Percentiles rank a stretch among this genome's conserved stretches.
phyloP scores from a whole-genome alignment of 2,113 vertebrate species.

The Xenopus borealis region DNA sequence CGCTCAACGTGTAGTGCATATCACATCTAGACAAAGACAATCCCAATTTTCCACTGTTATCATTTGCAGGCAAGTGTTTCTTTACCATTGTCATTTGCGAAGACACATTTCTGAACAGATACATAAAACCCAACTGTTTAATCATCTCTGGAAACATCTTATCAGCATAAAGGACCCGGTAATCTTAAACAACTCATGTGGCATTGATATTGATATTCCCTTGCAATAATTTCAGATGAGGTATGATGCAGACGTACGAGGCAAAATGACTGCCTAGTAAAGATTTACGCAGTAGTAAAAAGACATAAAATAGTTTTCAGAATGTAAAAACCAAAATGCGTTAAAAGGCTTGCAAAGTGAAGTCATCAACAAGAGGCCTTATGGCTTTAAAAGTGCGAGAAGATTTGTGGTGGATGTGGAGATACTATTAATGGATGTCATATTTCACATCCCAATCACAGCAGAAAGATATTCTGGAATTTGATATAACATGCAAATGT shows the following conservation, averaged over 20 bases:
- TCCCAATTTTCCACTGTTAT: too few species aligned
- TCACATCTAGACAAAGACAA: too few species aligned
- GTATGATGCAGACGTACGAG: slow-evolving; percentile 12
- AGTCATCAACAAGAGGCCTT: slow-evolving; percentile 15
- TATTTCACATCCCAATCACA: not conserved
- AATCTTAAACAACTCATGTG: slow-evolving; percentile 4
- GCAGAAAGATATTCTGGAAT: not conserved
- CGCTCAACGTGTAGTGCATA: too few species aligned
- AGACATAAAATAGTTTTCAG: slow-evolving; percentile 40
- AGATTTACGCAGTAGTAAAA: slow-evolving; percentile 46
- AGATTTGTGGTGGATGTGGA: not conserved
- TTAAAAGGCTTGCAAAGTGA: slow-evolving; percentile 26
- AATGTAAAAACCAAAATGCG: not conserved
- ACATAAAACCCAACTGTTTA: too few species aligned
- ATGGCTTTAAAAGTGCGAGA: not conserved
- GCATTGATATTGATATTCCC: slow-evolving; percentile 33
- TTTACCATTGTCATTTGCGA: too few species aligned
- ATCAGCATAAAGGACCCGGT: too few species aligned
- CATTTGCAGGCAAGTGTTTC: too few species aligned
- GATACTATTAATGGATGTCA: not conserved
- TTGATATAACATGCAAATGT: not conserved
- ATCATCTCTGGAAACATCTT: too few species aligned
- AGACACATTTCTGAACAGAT: too few species aligned
- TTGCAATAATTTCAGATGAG: slow-evolving; percentile 31
- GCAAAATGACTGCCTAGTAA: slow-evolving; percentile 30